phyloP scores from a whole-genome alignment of 1,140 invertebrate species.

The Drosophila sulfurigaster region DNA sequence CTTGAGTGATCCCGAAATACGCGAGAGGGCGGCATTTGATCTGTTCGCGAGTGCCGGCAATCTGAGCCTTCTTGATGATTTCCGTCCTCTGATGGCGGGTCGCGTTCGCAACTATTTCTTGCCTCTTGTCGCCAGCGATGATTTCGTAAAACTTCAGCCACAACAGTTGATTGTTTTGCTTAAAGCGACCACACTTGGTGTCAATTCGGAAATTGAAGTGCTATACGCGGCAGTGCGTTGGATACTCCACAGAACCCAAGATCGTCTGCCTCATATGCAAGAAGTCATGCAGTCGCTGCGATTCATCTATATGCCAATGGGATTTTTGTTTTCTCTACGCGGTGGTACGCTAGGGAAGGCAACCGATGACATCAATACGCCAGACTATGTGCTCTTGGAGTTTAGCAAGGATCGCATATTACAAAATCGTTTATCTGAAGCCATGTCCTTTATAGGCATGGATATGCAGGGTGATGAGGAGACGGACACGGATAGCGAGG shows the following conservation, averaged over 20 bases:
- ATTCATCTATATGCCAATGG: constrained; percentile 33
- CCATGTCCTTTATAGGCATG: background rate
- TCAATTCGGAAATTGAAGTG: constrained; percentile 53
- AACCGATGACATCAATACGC: background rate
- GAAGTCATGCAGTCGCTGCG: constrained; percentile 43
- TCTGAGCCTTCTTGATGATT: background rate
- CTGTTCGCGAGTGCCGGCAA: background rate
- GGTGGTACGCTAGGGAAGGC: background rate
- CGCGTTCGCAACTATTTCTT: constrained; percentile 40
- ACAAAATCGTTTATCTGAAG: background rate
- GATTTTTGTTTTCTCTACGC: constrained; percentile 33
- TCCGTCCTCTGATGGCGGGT: background rate
- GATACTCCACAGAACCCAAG: constrained; percentile 5
- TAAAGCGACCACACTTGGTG: constrained; percentile 24
- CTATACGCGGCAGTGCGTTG: constrained; percentile 48
- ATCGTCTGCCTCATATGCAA: constrained; percentile 23
- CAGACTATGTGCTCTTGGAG: constrained; percentile 32
- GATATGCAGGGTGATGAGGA: background rate
- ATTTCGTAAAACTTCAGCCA: constrained; percentile 6
- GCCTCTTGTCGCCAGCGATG: constrained; percentile 32
- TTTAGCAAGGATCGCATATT: constrained; percentile 24
- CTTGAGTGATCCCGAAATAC: background rate
- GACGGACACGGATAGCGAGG: background rate
- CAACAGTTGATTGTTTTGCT: constrained; percentile 8
- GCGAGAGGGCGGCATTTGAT: constrained; percentile 19